Percentiles rank a stretch among this genome's conserved stretches.
Evolutionary conservation across 2,888 invertebrate species (phyloP).

Genomic region (Antheraea yamamai): DNA sequence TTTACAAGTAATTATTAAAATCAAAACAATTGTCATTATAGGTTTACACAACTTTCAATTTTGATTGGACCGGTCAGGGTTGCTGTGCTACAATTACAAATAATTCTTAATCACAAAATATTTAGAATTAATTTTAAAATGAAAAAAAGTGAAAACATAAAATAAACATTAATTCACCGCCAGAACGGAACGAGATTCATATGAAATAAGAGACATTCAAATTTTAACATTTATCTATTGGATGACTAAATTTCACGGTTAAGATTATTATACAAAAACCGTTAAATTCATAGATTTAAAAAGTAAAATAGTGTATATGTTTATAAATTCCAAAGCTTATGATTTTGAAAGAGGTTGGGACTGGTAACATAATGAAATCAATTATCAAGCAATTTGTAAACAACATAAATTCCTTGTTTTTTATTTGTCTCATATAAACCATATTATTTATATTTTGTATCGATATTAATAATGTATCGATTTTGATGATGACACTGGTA

Average conservation of each 20-base stretch:
- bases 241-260: no score
- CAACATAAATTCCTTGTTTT: background rate
- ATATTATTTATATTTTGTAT: no score
- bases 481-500: background rate
- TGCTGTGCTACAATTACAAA: background rate
- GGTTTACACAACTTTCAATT: constrained; percentile 45
- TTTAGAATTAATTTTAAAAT: no score
- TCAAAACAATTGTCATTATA: constrained; percentile 57
- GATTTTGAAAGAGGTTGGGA: background rate
- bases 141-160: background rate
- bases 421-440: no score
- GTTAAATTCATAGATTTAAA: background rate
- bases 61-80: constrained; percentile 16
- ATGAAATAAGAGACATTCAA: background rate
- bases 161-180: background rate
- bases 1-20: constrained; percentile 32
- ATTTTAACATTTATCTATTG: background rate
- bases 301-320: background rate
- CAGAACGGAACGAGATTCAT: background rate
- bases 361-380: background rate
- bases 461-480: no score
- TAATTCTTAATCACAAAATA: background rate
- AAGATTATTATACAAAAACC: no score
- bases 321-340: background rate
- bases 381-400: background rate